These are phyloP conservation scores for Aspidoscelis tigris DNA, from an alignment of 2,113 vertebrate genomes.

Conservation along the genomic window DNA sequence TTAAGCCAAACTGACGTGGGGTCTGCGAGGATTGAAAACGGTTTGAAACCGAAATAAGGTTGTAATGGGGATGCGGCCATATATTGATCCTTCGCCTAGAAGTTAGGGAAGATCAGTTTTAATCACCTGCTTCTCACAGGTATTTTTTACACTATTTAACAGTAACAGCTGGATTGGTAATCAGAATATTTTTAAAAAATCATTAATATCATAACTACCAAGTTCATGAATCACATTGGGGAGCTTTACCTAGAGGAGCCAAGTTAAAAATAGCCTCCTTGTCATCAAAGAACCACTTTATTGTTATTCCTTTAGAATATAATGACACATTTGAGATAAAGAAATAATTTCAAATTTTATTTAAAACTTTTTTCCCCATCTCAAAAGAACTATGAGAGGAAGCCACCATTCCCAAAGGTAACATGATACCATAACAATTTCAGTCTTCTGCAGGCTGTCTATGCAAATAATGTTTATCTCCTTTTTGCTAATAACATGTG, in stretches of 20 bases:
- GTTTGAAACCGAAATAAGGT: no score
- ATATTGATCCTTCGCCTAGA: neutral
- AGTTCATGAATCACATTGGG: neutral
- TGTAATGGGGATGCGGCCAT: no score
- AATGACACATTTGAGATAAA: slow-evolving; percentile 29
- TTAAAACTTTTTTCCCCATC: slow-evolving; percentile 3
- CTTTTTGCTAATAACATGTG: slow-evolving; percentile 64
- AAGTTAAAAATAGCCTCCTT: neutral
- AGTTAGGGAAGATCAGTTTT: neutral
- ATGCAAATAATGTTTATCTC: slow-evolving; percentile 65
- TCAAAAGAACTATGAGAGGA: slow-evolving; percentile 41
- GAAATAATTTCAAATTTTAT: slow-evolving; percentile 15
- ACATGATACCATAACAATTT: slow-evolving; percentile 58
- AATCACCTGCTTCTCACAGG: neutral
- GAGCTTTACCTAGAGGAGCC: neutral
- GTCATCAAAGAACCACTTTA: slow-evolving; percentile 35
- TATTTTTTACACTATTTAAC: neutral
- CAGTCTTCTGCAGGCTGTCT: slow-evolving; percentile 50
- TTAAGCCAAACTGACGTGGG: no score
- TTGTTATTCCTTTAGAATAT: neutral
- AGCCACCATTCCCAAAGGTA: slow-evolving; percentile 50
- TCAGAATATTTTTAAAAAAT: neutral
- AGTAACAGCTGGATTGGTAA: neutral
- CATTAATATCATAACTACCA: slow-evolving; percentile 12
- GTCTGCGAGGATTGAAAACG: no score